Conservation (phyloP, 2,797 vertebrate species). For the Platalea minor region DNA sequence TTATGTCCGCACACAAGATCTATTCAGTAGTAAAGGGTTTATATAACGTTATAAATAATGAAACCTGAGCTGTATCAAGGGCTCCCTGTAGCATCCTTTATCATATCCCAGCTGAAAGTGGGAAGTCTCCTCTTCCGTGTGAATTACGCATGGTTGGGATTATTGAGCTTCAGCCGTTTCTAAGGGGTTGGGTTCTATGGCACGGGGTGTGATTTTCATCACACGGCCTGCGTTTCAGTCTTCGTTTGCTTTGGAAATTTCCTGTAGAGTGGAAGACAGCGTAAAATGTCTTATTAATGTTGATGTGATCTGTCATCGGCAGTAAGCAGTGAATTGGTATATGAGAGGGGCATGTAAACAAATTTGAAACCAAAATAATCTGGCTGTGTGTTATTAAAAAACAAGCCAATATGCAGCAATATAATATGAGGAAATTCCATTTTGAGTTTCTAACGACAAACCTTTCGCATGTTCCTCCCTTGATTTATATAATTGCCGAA, state of each 20-base stretch:
- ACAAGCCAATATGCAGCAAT: background rate
- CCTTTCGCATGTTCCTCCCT: background rate
- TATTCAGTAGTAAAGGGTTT: background rate
- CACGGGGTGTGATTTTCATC: background rate
- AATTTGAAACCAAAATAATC: background rate
- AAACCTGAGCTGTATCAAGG: background rate
- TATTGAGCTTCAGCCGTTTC: background rate
- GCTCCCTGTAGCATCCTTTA: background rate
- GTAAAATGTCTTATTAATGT: background rate
- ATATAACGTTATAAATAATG: background rate
- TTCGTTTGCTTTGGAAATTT: background rate
- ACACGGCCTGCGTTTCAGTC: rapidly evolving
- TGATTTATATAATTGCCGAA: constrained; percentile 38
- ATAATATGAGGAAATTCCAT: background rate
- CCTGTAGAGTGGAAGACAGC: background rate
- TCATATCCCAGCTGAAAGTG: background rate
- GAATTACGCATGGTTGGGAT: background rate
- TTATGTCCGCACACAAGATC: rapidly evolving
- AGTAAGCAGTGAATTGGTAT: background rate
- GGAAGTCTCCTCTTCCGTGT: background rate
- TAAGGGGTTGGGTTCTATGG: background rate
- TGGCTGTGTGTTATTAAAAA: background rate
- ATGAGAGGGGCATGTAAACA: background rate
- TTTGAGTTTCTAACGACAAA: background rate
- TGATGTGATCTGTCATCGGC: background rate